A percentile compares a stretch with the other conserved stretches of the same genome.
Evolutionary conservation across 2,888 invertebrate species (phyloP).

Genomic region (Galerucella pusilla): DNA sequence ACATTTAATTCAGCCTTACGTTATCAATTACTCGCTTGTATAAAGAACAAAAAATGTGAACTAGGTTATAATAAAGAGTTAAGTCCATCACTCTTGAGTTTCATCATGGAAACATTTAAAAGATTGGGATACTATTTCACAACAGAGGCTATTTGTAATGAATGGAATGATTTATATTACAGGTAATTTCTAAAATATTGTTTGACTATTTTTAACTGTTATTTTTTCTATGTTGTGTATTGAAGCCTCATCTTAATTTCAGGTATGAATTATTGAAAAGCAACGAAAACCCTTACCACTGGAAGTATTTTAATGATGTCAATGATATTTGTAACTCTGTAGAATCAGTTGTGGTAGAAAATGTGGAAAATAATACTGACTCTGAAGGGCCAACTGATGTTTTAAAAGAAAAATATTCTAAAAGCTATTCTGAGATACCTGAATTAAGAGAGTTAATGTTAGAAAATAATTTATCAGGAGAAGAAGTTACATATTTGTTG

Average conservation of each 20-base stretch:
- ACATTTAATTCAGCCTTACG: constrained; percentile 22
- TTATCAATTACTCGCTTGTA: constrained; percentile 25
- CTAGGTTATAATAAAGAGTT: constrained; percentile 27
- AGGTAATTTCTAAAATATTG: constrained; percentile 10
- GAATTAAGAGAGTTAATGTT: constrained; percentile 36
- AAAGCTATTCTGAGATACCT: constrained; percentile 31
- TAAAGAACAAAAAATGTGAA: constrained; percentile 27
- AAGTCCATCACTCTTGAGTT: constrained; percentile 19
- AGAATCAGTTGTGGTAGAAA: constrained; percentile 20
- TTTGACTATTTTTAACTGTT: background rate
- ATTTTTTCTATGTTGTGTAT: background rate
- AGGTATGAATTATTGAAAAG: constrained; percentile 37
- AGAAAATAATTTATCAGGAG: constrained; percentile 38
- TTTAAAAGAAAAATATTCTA: constrained; percentile 28
- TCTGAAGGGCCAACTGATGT: constrained; percentile 13
- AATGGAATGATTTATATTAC: constrained; percentile 38
- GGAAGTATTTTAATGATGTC: constrained; percentile 35
- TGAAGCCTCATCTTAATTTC: background rate
- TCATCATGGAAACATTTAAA: constrained; percentile 24
- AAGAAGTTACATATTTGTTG: constrained; percentile 39
- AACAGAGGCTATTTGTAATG: constrained; percentile 31
- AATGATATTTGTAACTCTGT: constrained; percentile 27
- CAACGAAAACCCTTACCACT: constrained; percentile 26
- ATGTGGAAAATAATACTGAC: constrained; percentile 10
- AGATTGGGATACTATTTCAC: constrained; percentile 26